Evolutionary conservation across 2,113 vertebrate species (phyloP).

Genomic region (Perognathus longimembris): DNA sequence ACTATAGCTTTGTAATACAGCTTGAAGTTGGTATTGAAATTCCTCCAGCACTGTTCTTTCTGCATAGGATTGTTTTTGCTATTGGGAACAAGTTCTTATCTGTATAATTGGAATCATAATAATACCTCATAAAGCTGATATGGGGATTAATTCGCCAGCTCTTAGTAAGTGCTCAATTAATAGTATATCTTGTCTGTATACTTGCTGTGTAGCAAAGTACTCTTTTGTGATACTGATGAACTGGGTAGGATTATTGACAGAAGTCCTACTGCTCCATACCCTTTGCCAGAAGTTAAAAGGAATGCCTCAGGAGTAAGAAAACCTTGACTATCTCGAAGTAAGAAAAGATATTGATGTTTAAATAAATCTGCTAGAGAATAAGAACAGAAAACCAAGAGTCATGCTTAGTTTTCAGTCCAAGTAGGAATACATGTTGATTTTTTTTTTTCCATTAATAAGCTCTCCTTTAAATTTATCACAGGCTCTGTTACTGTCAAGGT

Average conservation of each 20-base stretch:
- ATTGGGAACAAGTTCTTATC: constrained; percentile 28
- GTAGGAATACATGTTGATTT: background rate
- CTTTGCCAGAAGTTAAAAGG: constrained; percentile 19
- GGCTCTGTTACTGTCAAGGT: constrained; percentile 93
- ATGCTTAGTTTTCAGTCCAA: background rate
- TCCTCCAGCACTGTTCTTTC: too few species aligned
- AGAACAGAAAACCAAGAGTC: background rate
- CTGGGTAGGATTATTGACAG: background rate
- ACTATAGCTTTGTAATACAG: too few species aligned
- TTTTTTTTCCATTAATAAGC: constrained; percentile 39
- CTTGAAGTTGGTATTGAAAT: too few species aligned
- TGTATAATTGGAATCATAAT: background rate
- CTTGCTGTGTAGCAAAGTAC: background rate
- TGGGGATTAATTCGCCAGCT: background rate
- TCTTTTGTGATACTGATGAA: constrained; percentile 43
- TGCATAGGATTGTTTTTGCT: too few species aligned
- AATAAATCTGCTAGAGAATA: too few species aligned
- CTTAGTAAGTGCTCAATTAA: constrained; percentile 25
- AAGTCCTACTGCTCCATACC: constrained; percentile 21
- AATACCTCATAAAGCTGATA: too few species aligned
- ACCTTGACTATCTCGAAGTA: background rate
- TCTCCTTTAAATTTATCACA: constrained; percentile 80
- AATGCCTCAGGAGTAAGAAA: background rate
- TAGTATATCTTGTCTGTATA: background rate
- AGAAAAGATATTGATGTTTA: background rate